Base-by-base conservation (phyloP, 2,797 vertebrate genomes). In the Salarias fasciatus region DNA sequence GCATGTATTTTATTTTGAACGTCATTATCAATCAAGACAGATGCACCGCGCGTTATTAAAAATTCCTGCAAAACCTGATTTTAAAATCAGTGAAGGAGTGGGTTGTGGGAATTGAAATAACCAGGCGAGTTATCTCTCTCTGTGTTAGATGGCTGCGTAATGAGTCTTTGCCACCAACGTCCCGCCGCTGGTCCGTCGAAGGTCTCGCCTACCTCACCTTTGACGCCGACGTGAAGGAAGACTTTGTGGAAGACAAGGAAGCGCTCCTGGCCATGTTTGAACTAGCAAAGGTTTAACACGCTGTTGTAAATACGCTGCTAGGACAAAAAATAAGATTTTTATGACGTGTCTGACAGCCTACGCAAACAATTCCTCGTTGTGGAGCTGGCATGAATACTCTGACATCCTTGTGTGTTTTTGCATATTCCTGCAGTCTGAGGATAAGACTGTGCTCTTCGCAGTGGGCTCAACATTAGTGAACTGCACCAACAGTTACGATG, bases 141-240 rank as follows among this genome's bases (percentile, higher is more conserved):
- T 64, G 31, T 52, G 30, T 40, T 65, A 99, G 98, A 85, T 99
- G 98, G 98, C 87, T 99, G 41, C 98, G 97, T 87, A 99, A 97
- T 0, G 94, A 97, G 57, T 72, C 85, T 4, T 93, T 99, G 0
- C 94, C 97, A 0, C 64, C 82, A 0, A 88, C 94, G 15, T 98
- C 97, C 0, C 96, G 96, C 11, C 95, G 95, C 56, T 99, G 97
- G 98, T 97, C 98, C 0, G 94, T 95, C 6, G 98, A 99, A 86
- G 98, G 97, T 33, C 91, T 99, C 40, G 98, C 97, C n/a, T 99
- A 98, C 83, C 95, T 99, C 68, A 98, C 97, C 35, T 96, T 99
- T 1, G 98, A 99, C 2, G 98, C 97, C 0, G 98, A 99, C 0
- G 97, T 99, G 63, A 99, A 99, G 81, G 97, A 98, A 55, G 98